Evolutionary conservation across 2,888 invertebrate genomes (phyloP).

Genomic region (Osmoderma eremita): DNA sequence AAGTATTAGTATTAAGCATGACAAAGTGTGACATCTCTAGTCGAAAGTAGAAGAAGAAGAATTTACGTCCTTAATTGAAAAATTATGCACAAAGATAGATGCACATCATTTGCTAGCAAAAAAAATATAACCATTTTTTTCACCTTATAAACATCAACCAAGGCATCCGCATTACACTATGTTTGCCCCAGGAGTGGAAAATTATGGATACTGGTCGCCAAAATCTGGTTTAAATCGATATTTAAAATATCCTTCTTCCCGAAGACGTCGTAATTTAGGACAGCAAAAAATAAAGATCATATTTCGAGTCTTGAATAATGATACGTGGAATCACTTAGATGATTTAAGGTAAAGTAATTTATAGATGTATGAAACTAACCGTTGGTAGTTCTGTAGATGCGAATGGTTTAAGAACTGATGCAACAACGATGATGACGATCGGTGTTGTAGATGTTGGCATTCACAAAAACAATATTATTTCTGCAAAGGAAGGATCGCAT

Average conservation of each 20-base stretch:
- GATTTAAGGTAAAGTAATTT: slow-evolving; percentile 40
- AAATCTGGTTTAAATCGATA: slow-evolving; percentile 18
- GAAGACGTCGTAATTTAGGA: slow-evolving; percentile 41
- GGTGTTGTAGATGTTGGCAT: too few relatives aligned
- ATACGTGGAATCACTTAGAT: slow-evolving; percentile 41
- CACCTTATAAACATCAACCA: neutral
- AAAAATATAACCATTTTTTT: too few relatives aligned
- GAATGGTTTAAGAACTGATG: too few relatives aligned
- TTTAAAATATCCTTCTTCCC: slow-evolving; percentile 13
- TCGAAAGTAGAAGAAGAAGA: too few relatives aligned
- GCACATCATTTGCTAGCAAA: too few relatives aligned
- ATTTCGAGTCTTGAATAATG: slow-evolving; percentile 37
- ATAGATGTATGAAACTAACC: neutral
- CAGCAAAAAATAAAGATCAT: slow-evolving; percentile 38
- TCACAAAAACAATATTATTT: too few relatives aligned
- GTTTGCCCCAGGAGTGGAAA: slow-evolving; percentile 42
- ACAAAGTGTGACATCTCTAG: too few relatives aligned
- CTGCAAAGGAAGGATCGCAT: too few relatives aligned
- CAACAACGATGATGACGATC: too few relatives aligned
- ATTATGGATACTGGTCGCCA: slow-evolving; percentile 40
- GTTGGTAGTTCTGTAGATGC: neutral
- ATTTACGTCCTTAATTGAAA: too few relatives aligned
- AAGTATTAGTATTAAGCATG: too few relatives aligned
- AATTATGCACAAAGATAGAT: too few relatives aligned
- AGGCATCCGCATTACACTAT: neutral